A percentile compares a stretch with the other conserved stretches of the same genome.
These are phyloP conservation scores for Ctenosaura bakeri DNA, from an alignment of 2,797 vertebrate genomes.

Conservation along the genomic window DNA sequence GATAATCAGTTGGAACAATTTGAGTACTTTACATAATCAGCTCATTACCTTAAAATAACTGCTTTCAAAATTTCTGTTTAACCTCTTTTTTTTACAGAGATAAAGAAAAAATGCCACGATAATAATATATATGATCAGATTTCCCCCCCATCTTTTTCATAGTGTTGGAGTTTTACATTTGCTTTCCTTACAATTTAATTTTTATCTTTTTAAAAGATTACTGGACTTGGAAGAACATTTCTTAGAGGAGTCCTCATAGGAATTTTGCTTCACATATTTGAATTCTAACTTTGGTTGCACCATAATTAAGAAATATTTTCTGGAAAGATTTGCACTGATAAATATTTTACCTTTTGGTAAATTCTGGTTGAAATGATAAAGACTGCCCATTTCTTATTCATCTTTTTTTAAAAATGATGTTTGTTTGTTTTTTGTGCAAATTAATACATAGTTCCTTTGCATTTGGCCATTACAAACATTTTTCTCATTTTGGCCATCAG, in stretches of 20 bases:
- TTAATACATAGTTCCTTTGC: not conserved
- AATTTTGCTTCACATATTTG: not conserved
- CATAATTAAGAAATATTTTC: not conserved
- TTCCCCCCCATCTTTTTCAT: not conserved
- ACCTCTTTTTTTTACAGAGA: not conserved
- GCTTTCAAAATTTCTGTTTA: constrained; percentile 20
- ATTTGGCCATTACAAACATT: constrained; percentile 1
- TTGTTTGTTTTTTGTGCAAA: not conserved
- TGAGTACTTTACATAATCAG: constrained; percentile 3
- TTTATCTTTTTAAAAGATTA: not conserved
- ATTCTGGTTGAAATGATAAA: constrained; percentile 16
- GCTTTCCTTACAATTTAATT: constrained; percentile 1
- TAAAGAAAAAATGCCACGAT: constrained; percentile 14
- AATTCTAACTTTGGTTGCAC: not conserved
- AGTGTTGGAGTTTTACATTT: constrained; percentile 20
- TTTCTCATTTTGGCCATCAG: not conserved
- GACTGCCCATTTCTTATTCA: not conserved
- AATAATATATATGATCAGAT: constrained; percentile 12
- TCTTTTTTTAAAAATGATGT: not conserved
- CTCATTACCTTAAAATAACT: constrained; percentile 18
- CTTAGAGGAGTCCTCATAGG: not conserved
- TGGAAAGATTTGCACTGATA: not conserved
- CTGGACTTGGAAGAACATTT: not conserved
- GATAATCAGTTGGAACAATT: constrained; percentile 39
- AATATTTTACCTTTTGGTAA: not conserved